These are phyloP conservation scores for Leucoraja ocellata DNA, from an alignment of 2,797 vertebrate genomes.

Conservation along the genomic window DNA sequence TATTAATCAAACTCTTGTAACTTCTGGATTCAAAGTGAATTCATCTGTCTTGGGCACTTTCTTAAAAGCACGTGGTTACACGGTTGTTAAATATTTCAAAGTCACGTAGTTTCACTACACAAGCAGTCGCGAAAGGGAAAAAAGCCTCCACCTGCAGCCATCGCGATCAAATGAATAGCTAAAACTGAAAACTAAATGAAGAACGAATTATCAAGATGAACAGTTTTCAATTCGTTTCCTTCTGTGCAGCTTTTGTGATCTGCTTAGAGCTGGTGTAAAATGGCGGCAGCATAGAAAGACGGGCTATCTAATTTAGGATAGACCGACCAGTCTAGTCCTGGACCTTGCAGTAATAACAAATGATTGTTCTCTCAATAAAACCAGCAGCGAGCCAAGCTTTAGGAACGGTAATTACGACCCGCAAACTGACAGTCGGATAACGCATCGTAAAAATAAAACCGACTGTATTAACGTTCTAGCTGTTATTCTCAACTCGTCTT, in stretches of 20 bases:
- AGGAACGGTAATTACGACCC: not conserved
- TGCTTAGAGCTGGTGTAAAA: constrained; percentile 34
- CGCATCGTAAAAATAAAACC: not conserved
- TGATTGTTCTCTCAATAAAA: constrained; percentile 13
- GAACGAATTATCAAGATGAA: constrained; percentile 36
- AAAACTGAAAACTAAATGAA: constrained; percentile 29
- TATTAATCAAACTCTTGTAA: not conserved
- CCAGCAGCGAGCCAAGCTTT: not conserved
- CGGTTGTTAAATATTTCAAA: not conserved
- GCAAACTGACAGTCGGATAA: not conserved
- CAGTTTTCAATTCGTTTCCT: constrained; percentile 28
- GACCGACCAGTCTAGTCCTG: constrained; percentile 8
- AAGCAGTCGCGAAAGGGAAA: not conserved
- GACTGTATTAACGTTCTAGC: not conserved
- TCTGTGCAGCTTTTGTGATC: constrained; percentile 24
- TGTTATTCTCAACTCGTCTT: not conserved
- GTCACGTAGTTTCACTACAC: constrained; percentile 8
- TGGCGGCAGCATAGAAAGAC: constrained; percentile 31
- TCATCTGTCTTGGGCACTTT: not conserved
- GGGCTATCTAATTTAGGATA: constrained; percentile 24
- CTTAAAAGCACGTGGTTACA: not conserved
- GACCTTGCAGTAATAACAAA: constrained; percentile 9
- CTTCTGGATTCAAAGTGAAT: not conserved
- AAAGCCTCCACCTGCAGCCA: constrained; percentile 2
- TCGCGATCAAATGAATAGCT: constrained; percentile 13